phyloP scores from a whole-genome alignment of 2,113 vertebrate species.

The Phaetusa simplex region DNA sequence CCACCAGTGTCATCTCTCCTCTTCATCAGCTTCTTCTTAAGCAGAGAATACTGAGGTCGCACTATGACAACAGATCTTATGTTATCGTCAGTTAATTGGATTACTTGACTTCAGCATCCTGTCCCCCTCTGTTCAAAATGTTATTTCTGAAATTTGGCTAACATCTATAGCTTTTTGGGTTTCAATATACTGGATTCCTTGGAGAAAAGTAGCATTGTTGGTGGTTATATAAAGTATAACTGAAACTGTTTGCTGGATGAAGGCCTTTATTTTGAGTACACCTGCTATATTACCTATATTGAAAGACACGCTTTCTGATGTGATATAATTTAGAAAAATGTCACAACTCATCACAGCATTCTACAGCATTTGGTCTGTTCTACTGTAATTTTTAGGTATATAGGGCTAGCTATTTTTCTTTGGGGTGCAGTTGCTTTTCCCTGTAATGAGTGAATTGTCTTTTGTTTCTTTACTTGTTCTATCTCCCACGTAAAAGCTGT shows the following conservation, averaged over 20 bases:
- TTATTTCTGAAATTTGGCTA: background rate
- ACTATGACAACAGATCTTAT: background rate
- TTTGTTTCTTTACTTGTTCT: background rate
- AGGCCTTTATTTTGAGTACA: background rate
- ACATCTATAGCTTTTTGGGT: background rate
- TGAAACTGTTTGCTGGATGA: background rate
- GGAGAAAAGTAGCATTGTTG: background rate
- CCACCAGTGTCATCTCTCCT: background rate
- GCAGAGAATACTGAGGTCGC: background rate
- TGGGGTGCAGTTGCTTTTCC: background rate
- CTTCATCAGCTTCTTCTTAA: background rate
- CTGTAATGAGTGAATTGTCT: background rate
- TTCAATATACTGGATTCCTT: background rate
- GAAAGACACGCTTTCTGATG: background rate
- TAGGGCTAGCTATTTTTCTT: background rate
- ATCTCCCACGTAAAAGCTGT: background rate
- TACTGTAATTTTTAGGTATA: background rate
- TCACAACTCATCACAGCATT: background rate
- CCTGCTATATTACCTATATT: background rate
- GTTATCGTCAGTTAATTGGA: background rate
- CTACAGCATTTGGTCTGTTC: background rate
- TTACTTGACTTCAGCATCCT: background rate
- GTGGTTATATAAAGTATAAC: background rate
- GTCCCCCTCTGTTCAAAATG: rapidly evolving
- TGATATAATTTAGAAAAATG: background rate